A percentile compares a stretch with the other conserved stretches of the same genome.
Conservation (phyloP, 2,113 vertebrate species). For the Xerus inauris region DNA sequence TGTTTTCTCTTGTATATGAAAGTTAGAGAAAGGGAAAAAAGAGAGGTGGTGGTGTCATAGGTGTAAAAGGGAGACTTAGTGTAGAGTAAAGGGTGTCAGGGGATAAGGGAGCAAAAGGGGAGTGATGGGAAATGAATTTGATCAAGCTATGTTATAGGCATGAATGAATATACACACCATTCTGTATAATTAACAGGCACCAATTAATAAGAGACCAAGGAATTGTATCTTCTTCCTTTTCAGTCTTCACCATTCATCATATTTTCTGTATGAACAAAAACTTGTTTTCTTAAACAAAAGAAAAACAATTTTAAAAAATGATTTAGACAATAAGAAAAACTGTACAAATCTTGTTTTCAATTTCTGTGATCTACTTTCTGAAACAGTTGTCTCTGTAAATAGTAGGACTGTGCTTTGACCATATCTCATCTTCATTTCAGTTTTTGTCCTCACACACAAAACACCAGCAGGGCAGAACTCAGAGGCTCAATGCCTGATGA, state of each 20-base stretch:
- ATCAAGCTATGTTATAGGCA: not conserved
- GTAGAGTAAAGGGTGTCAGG: not conserved
- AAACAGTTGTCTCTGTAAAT: not conserved
- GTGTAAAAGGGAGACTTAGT: not conserved
- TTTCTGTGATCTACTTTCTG: not conserved
- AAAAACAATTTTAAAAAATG: not conserved
- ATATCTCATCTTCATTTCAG: not conserved
- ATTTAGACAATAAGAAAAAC: not conserved
- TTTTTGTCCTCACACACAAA: not conserved
- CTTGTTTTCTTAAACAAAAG: conserved; percentile 7
- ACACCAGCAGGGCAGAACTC: not conserved
- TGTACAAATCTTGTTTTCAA: not conserved
- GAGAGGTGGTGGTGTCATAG: no score
- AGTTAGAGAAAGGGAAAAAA: not conserved
- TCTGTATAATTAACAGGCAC: not conserved
- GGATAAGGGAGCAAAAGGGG: not conserved
- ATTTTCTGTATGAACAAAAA: not conserved
- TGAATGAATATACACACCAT: not conserved
- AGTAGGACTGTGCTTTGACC: not conserved
- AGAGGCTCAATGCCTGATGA: not conserved
- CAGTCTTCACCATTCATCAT: conserved; percentile 31
- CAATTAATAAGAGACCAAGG: conserved; percentile 53
- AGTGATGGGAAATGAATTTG: not conserved
- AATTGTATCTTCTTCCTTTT: conserved; percentile 50
- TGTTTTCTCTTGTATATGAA: not conserved